phyloP scores from a whole-genome alignment of 1,140 invertebrate species.

The Orchesella cincta region DNA sequence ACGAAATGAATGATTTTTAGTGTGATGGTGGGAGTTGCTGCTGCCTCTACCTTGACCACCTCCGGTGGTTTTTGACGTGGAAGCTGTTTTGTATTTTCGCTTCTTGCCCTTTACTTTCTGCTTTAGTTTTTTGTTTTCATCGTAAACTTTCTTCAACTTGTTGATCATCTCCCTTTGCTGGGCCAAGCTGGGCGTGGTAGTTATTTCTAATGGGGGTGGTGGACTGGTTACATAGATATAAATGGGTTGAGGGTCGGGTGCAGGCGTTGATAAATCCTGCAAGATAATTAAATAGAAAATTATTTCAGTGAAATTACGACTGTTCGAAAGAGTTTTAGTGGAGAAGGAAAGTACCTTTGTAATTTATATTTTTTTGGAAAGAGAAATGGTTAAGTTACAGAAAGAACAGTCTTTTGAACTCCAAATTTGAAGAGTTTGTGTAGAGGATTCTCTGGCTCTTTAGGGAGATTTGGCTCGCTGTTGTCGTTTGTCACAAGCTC shows the following conservation, averaged over 20 bases:
- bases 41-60: background rate
- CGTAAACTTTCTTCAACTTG: background rate
- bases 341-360: background rate
- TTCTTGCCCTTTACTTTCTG: no score
- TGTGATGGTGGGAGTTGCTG: background rate
- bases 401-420: conserved; percentile 28
- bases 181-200: background rate
- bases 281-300: background rate
- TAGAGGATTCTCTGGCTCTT: conserved; percentile 20
- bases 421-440: conserved; percentile 31
- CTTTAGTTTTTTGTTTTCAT: background rate
- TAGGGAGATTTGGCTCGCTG: conserved; percentile 20
- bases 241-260: background rate
- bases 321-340: background rate
- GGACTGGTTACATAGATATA: background rate
- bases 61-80: background rate
- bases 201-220: background rate
- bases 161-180: background rate
- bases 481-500: background rate
- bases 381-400: conserved; percentile 25
- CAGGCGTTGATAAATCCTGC: background rate
- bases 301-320: background rate
- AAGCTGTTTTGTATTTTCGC: no score
- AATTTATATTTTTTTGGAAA: background rate
- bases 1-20: no score